phyloP scores from a whole-genome alignment of 2,113 vertebrate species.

The Mesitornis unicolor region DNA sequence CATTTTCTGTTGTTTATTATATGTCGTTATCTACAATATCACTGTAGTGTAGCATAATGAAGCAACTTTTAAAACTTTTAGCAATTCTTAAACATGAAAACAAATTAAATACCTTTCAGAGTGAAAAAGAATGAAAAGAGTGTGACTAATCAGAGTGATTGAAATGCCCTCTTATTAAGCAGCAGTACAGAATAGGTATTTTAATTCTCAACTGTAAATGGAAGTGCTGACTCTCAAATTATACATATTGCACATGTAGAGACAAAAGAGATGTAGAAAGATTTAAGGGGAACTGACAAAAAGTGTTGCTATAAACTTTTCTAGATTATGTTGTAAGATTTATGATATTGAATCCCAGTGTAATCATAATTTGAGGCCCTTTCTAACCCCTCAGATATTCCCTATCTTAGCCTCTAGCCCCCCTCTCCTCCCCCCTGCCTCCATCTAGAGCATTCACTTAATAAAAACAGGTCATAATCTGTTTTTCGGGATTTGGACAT shows the following conservation, averaged over 20 bases:
- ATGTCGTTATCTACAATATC: background rate
- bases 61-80: background rate
- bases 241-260: background rate
- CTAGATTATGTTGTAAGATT: background rate
- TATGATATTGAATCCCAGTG: background rate
- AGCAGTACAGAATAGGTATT: background rate
- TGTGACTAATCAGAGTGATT: background rate
- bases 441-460: background rate
- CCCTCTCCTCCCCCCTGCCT: no score
- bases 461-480: background rate
- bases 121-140: background rate
- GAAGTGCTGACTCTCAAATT: background rate
- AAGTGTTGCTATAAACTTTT: background rate
- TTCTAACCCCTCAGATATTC: background rate
- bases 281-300: background rate
- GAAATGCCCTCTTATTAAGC: background rate
- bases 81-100: background rate
- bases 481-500: background rate
- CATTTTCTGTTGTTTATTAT: background rate
- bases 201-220: background rate
- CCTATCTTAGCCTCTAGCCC: background rate
- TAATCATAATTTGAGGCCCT: background rate
- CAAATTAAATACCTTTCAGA: background rate
- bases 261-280: background rate
- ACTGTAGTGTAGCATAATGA: background rate